Base-by-base conservation (phyloP, 2,888 invertebrate species). In the Drosophila testacea region DNA sequence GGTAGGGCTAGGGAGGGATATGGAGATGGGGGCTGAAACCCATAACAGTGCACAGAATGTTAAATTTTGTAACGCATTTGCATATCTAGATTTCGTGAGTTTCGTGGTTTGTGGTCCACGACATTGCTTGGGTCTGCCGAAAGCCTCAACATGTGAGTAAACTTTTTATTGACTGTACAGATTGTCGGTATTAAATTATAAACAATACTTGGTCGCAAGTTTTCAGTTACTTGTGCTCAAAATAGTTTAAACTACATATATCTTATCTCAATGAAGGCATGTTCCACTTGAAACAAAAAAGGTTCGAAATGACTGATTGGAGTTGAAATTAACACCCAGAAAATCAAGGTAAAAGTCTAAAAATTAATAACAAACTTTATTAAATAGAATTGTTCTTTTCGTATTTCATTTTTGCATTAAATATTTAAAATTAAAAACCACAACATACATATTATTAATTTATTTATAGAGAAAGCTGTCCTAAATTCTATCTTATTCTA, bases 11-110 rank as follows among this genome's bases (percentile, higher is more conserved):
- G 9, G 32, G 11, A 50, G 22, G 6, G 6, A 4, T 32, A 2
- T 7, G 30, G 3, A 1, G 16, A 48, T 41, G 16, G 3, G 6
- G 10, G 28, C 6, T 11, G 16, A 10, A 16, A 13, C 1, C 10
- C 16, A 22, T 6, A 7, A 50, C 6, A 16, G 6, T 13, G 11
- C 11, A 34, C 48, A 34, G 48, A 47, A 34, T 52, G 34, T 6
- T 34, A 36, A 59, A 74, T 62, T 46, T 34, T 61, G 28, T 28
- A 30, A 55, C 52, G 30, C 63, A 79, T 82, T 84, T 82, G 68
- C 82, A 82, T 79, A 82, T 67, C 66, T 44, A 48, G 63, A 71
- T 66, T 66, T 42, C 34, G 27, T 30, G 13, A 34, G 38, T 60
- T 54, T 59, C 39, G 54, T 38, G 28, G 36, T 16, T 47, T 55